phyloP scores from a whole-genome alignment of 2,113 vertebrate genomes.

The Semnornis frantzii region DNA sequence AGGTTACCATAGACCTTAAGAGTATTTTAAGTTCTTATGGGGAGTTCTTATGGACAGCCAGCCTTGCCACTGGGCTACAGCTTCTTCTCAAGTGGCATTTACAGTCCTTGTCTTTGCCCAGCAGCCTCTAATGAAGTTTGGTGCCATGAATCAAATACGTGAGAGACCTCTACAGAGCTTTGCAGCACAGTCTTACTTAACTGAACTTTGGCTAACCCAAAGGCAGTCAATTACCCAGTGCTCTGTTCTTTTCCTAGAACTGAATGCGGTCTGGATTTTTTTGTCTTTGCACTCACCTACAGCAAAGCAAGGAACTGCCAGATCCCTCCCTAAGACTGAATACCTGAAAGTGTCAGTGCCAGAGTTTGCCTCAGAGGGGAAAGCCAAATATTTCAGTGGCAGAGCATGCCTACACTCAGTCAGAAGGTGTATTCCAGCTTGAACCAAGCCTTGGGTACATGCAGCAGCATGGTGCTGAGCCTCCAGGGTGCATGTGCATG shows the following conservation, averaged over 20 bases:
- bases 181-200: not conserved
- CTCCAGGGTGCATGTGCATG: rapidly evolving
- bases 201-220: conserved; percentile 29
- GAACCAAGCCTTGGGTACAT: not conserved
- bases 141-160: not conserved
- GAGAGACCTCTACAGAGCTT: not conserved
- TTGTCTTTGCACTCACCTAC: not conserved
- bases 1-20: not conserved
- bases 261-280: not conserved
- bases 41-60: not conserved
- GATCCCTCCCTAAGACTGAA: not conserved
- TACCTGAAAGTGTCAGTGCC: not conserved
- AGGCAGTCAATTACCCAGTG: not conserved
- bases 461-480: not conserved
- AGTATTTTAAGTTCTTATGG: not conserved
- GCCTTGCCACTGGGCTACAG: not conserved
- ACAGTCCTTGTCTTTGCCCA: not conserved
- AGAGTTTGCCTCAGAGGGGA: not conserved
- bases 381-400: not conserved
- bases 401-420: not conserved
- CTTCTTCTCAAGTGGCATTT: not conserved
- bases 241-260: not conserved
- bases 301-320: not conserved
- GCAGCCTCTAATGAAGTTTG: not conserved
- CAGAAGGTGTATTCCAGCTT: not conserved